phyloP scores from a whole-genome alignment of 2,888 invertebrate species.

The Tenthredo scrophulariae region DNA sequence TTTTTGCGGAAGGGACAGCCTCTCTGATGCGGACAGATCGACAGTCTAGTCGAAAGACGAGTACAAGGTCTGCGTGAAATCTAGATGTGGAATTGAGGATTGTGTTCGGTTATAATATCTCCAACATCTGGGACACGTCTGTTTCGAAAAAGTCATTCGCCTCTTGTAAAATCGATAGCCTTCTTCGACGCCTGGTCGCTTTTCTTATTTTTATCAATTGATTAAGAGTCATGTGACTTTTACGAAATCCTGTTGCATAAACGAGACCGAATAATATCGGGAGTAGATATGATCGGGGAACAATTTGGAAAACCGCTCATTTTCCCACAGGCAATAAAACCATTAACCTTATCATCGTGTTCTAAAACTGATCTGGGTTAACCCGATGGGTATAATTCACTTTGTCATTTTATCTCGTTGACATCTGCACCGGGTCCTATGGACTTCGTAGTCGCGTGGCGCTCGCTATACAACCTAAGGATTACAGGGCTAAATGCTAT shows the following conservation, averaged over 20 bases:
- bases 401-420: constrained; percentile 70
- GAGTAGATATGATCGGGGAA: neutral
- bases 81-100: constrained; percentile 13
- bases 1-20: constrained; percentile 44
- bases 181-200: neutral
- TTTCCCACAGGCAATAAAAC: constrained; percentile 77
- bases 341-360: constrained; percentile 74
- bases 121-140: constrained; percentile 3
- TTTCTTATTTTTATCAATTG: neutral
- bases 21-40: constrained; percentile 9
- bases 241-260: neutral
- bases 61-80: neutral
- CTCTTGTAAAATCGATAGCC: neutral
- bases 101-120: constrained; percentile 24
- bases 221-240: neutral
- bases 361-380: constrained; percentile 68
- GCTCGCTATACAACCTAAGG: constrained; percentile 63
- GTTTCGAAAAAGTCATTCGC: neutral
- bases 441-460: constrained; percentile 74
- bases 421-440: constrained; percentile 59
- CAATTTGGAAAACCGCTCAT: constrained; percentile 15
- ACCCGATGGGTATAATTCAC: constrained; percentile 73
- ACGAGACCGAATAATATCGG: neutral
- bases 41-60: neutral
- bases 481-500: constrained; percentile 71